Conservation (phyloP, 2,113 vertebrate species). For the Athene cunicularia region DNA sequence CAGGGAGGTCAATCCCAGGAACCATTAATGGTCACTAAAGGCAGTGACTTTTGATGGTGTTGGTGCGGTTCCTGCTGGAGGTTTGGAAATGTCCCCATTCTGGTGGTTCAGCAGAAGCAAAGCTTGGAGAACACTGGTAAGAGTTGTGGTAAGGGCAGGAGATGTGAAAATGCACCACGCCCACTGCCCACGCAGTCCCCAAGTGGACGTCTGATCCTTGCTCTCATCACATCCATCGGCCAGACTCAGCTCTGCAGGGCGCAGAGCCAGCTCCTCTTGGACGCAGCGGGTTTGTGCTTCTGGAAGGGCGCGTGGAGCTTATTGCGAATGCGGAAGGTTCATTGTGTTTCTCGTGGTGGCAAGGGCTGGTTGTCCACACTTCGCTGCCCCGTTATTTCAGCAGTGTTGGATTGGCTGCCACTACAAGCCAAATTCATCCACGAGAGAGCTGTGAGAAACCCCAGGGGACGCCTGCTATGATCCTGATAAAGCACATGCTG, state of each 20-base stretch:
- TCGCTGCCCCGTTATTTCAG: not conserved
- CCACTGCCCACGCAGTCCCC: not conserved
- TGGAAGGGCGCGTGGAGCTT: slow-evolving; percentile 7
- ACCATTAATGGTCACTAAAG: not conserved
- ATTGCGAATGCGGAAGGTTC: not conserved
- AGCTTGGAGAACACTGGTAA: not conserved
- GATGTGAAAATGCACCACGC: not conserved
- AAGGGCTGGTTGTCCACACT: not conserved
- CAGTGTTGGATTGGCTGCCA: not conserved
- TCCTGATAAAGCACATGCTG: slow-evolving; percentile 57
- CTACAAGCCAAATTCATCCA: not conserved
- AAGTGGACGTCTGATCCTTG: not conserved
- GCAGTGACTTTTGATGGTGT: not conserved
- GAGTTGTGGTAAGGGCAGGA: not conserved
- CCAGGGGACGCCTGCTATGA: not conserved
- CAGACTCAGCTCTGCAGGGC: not conserved
- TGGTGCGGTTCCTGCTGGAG: not conserved
- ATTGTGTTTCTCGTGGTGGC: not conserved
- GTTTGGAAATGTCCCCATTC: not conserved
- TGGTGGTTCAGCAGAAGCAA: not conserved
- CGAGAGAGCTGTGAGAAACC: not conserved
- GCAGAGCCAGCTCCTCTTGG: not conserved
- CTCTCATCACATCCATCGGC: not conserved
- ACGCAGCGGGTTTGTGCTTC: not conserved
- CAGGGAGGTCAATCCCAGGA: not conserved